Evolutionary conservation across 2,888 invertebrate genomes (phyloP).

Genomic region (Onthophagus sagittarius): DNA sequence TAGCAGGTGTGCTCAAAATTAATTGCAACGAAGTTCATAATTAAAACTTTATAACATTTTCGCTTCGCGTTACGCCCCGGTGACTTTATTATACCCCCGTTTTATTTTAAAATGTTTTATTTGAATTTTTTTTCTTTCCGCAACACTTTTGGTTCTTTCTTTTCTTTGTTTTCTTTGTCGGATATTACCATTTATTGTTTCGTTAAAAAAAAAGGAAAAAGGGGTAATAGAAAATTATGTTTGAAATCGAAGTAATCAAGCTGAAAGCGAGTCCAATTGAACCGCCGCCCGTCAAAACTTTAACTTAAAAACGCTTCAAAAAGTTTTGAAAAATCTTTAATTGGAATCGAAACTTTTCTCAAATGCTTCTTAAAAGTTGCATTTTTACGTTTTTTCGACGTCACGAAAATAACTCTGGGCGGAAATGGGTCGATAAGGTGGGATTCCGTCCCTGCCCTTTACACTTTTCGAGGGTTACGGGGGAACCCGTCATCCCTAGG

Average conservation of each 20-base stretch:
- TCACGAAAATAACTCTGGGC: background rate
- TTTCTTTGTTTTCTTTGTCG: background rate
- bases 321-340: background rate
- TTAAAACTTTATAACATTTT: background rate
- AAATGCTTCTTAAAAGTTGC: background rate
- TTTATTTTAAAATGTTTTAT: background rate
- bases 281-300: background rate
- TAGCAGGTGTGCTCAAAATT: background rate
- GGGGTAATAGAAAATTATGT: no score
- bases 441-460: background rate
- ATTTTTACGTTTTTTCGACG: background rate
- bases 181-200: background rate
- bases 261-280: no score
- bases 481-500: constrained; percentile 7
- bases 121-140: background rate
- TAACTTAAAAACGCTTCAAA: background rate
- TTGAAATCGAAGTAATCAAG: no score
- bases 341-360: background rate
- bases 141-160: background rate
- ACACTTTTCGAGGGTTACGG: background rate
- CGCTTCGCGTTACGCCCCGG: background rate
- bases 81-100: background rate
- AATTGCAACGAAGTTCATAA: background rate
- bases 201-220: no score
- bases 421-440: background rate